These are phyloP conservation scores for Drosophila arawakana DNA, from an alignment of 1,140 invertebrate genomes.

Conservation along the genomic window DNA sequence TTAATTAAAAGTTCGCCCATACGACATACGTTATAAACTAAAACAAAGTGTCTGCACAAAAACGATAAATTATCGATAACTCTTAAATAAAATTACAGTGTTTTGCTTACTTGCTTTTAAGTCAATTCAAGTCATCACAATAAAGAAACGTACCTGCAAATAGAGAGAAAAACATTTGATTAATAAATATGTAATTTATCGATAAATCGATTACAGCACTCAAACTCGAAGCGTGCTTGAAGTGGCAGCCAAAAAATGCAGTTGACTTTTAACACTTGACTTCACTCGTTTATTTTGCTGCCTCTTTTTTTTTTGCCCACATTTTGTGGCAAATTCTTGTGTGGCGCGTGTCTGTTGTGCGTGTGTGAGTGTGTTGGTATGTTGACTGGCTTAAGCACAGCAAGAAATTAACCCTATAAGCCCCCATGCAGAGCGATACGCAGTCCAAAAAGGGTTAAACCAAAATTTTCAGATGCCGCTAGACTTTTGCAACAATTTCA, in stretches of 20 bases:
- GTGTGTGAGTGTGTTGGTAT: constrained; percentile 20
- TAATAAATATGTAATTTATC: background rate
- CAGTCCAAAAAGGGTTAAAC: constrained; percentile 40
- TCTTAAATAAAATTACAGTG: background rate
- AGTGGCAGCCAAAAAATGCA: background rate
- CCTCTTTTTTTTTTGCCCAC: constrained; percentile 22
- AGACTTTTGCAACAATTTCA: constrained; percentile 52
- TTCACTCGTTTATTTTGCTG: constrained; percentile 4
- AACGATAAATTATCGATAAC: constrained; percentile 8
- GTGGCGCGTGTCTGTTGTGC: constrained; percentile 30
- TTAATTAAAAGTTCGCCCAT: too few relatives aligned
- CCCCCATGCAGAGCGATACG: constrained; percentile 28
- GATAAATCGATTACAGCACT: constrained; percentile 19
- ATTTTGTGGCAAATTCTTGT: constrained; percentile 58
- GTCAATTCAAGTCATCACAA: background rate
- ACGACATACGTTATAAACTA: too few relatives aligned
- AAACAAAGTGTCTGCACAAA: too few relatives aligned
- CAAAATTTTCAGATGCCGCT: constrained; percentile 36
- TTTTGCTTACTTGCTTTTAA: constrained; percentile 2
- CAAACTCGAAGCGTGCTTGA: background rate
- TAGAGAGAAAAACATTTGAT: background rate
- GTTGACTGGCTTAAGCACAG: constrained; percentile 19
- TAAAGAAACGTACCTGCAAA: constrained; percentile 39
- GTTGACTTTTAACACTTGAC: background rate
- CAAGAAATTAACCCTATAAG: constrained; percentile 43